These are phyloP conservation scores for Mus minutoides DNA, from an alignment of 2,797 vertebrate species.

Conservation along the genomic window DNA sequence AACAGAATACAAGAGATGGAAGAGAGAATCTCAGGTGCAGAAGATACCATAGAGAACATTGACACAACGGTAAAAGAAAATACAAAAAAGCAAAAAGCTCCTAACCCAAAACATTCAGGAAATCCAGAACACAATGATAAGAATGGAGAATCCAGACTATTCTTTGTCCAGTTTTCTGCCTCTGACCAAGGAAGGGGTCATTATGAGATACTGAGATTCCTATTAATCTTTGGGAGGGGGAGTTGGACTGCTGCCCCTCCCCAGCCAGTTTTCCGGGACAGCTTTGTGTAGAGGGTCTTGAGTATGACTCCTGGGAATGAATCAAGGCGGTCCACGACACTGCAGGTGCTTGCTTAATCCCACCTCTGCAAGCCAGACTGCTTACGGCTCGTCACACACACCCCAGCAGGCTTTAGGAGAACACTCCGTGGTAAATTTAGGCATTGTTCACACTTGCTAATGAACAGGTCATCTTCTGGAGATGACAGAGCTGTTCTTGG, in stretches of 20 bases:
- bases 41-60: too few relatives aligned
- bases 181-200: not conserved
- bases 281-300: not conserved
- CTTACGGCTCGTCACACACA: not conserved
- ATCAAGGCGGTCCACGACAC: not conserved
- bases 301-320: not conserved
- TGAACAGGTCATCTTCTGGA: constrained; percentile 25
- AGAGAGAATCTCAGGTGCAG: too few relatives aligned
- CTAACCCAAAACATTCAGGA: too few relatives aligned
- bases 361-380: not conserved
- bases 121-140: too few relatives aligned
- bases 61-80: too few relatives aligned
- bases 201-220: not conserved
- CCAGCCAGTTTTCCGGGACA: not conserved
- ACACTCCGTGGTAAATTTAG: not conserved
- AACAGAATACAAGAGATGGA: too few relatives aligned
- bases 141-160: not conserved
- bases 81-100: too few relatives aligned
- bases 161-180: not conserved
- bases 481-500: not conserved
- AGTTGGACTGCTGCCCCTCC: accelerated
- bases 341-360: accelerated
- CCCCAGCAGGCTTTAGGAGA: not conserved
- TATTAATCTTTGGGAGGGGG: not conserved
- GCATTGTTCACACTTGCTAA: constrained; percentile 66